Base-by-base conservation (phyloP, 2,888 invertebrate genomes). In the Drosophila mulleri region DNA sequence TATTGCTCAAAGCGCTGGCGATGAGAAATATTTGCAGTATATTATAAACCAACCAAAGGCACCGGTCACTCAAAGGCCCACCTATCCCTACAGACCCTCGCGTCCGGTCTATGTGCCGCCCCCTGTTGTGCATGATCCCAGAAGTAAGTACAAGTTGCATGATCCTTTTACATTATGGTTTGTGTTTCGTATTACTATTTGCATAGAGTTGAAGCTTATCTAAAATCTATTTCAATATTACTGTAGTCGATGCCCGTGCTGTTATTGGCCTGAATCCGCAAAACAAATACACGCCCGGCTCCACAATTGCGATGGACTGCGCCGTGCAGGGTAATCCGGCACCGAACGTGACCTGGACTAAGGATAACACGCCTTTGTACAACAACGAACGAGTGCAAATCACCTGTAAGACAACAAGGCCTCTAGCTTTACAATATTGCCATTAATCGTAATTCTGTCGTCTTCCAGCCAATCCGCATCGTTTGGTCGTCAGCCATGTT, bases 271-370 rank as follows among this genome's bases (percentile, higher is more conserved):
- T 95, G 67, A 94, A 94, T 54, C 88, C 89, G 2, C 88, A 91
- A 41, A 92, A 92, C 45, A 91, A 72, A 23, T 95, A 95, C 92
- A 94, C 94, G 3, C 94, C 95, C 48, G 96, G 96, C 67, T 94
- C 95, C 37, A 95, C 96, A 83, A 94, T 98, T 79, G 94, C 94
- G 47, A 94, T 98, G 72, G 94, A 94, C 16, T 98, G 98, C 91
- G 94, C 95, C 39, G 96, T 96, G 50, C 95, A 95, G 78, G 97
- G 98, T 5, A 95, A 95, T 92, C 97, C 97, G 1, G 93, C 94
- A 62, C 97, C 97, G 4, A 94, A 94, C 75, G 96, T 98, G 4
- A 93, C 94, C 67, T 98, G 98, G 98, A 96, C 95, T 92, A 97
- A 97, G 92, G 96, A 98, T 91, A 95, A 95, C 52, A 92, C 92